A percentile compares a stretch with the other conserved stretches of the same genome.
These are phyloP conservation scores for Ovis aries DNA, from an alignment of 2,113 vertebrate genomes.

Conservation along the genomic window DNA sequence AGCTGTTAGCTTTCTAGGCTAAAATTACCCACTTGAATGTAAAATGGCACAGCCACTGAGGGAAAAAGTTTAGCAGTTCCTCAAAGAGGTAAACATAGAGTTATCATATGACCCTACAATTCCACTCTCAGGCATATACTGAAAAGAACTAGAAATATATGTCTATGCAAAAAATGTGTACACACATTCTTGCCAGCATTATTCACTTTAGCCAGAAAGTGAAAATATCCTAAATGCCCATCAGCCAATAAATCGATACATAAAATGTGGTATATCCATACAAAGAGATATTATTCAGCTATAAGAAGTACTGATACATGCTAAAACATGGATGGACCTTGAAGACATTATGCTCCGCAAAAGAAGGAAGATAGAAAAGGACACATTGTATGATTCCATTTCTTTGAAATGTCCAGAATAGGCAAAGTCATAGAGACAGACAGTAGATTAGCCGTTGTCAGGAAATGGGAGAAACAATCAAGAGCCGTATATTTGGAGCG, in stretches of 20 bases:
- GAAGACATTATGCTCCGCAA: not conserved
- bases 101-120: not conserved
- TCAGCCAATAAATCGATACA: not conserved
- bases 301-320: not conserved
- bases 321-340: not conserved
- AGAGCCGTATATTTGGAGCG: not conserved
- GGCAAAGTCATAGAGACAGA: not conserved
- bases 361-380: not conserved
- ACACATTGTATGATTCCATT: not conserved
- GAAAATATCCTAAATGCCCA: not conserved
- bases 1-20: not conserved
- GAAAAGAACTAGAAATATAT: not conserved
- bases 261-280: not conserved
- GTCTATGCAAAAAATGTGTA: not conserved
- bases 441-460: not conserved
- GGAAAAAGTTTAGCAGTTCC: not conserved
- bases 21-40: not conserved
- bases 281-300: not conserved
- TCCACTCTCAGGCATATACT: not conserved
- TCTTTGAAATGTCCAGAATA: not conserved
- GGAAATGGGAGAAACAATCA: not conserved
- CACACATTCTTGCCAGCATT: not conserved
- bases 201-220: not conserved
- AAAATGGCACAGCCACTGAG: not conserved
- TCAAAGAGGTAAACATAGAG: not conserved